Conservation (phyloP, 2,888 invertebrate genomes). For the Diogma glabrata region DNA sequence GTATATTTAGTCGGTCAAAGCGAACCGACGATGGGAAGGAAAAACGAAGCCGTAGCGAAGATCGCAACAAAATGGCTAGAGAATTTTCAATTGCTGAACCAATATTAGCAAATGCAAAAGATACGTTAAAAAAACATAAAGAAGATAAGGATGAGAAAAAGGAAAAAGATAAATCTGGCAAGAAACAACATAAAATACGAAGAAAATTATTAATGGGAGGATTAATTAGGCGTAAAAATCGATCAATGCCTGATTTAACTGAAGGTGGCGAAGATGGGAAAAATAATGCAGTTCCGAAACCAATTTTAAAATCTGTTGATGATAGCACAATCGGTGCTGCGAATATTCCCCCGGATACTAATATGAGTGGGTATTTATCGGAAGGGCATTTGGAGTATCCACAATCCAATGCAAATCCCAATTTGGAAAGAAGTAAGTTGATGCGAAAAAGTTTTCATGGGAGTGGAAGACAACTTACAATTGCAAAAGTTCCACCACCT, state of each 20-base stretch:
- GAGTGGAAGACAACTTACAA: conserved; percentile 69
- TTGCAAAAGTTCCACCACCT: conserved; percentile 74
- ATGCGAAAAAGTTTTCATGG: conserved; percentile 86
- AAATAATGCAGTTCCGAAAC: conserved; percentile 25
- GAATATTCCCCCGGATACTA: conserved; percentile 33
- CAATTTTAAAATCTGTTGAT: conserved; percentile 45
- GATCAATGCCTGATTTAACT: conserved; percentile 84
- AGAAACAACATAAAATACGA: conserved; percentile 83
- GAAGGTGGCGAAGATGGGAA: conserved; percentile 51
- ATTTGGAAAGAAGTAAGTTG: conserved; percentile 71
- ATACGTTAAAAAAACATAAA: conserved; percentile 44
- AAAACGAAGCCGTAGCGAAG: conserved; percentile 74
- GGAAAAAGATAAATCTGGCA: conserved; percentile 61
- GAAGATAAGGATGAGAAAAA: conserved; percentile 50
- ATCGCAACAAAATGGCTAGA: conserved; percentile 63
- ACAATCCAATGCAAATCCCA: conserved; percentile 58
- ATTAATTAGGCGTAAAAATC: conserved; percentile 73
- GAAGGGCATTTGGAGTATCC: conserved; percentile 75
- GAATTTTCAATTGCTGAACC: conserved; percentile 60
- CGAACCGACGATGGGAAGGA: conserved; percentile 60
- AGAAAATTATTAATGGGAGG: conserved; percentile 83
- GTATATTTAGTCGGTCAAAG: conserved; percentile 54
- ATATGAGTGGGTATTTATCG: conserved; percentile 67
- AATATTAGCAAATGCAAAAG: conserved; percentile 37
- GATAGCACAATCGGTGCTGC: conserved; percentile 62